Evolutionary conservation across 2,797 vertebrate genomes (phyloP).

Genomic region (Lepus oiostolus): DNA sequence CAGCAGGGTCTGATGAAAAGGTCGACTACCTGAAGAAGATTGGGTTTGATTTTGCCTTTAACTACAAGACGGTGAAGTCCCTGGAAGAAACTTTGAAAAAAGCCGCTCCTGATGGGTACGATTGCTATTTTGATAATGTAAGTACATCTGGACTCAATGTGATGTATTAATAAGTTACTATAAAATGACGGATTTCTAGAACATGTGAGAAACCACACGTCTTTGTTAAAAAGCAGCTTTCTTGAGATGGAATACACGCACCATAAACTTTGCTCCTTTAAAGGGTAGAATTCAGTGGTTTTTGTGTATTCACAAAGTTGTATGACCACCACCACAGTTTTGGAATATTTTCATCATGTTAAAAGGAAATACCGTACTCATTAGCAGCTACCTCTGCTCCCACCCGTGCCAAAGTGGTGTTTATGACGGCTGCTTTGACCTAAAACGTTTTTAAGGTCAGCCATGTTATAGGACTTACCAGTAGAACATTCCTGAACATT

Average conservation of each 20-base stretch:
- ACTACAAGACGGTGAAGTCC: slow-evolving; percentile 94
- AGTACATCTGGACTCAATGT: slow-evolving; percentile 78
- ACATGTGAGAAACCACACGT: not conserved
- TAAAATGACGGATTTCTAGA: not conserved
- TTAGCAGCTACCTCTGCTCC: not conserved
- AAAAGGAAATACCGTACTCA: not conserved
- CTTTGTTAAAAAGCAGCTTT: not conserved
- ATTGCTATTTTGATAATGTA: slow-evolving; percentile 97
- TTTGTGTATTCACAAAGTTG: not conserved
- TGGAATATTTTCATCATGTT: not conserved
- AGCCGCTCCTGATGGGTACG: slow-evolving; percentile 94
- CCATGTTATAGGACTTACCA: not conserved
- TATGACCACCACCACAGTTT: not conserved
- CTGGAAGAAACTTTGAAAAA: slow-evolving; percentile 92
- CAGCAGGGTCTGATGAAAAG: slow-evolving; percentile 93
- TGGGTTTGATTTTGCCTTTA: slow-evolving; percentile 95
- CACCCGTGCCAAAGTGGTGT: not conserved
- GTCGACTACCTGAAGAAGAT: slow-evolving; percentile 93
- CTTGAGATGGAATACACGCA: not conserved
- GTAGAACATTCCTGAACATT: not conserved
- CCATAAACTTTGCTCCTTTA: not conserved
- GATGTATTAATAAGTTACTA: not conserved
- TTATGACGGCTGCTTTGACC: slow-evolving; percentile 15
- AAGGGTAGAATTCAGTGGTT: not conserved
- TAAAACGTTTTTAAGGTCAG: slow-evolving; percentile 1